Evolutionary conservation across 2,113 vertebrate genomes (phyloP), one percentile per base, ranked within the genome.

Genomic region (Anser cygnoides): DNA sequence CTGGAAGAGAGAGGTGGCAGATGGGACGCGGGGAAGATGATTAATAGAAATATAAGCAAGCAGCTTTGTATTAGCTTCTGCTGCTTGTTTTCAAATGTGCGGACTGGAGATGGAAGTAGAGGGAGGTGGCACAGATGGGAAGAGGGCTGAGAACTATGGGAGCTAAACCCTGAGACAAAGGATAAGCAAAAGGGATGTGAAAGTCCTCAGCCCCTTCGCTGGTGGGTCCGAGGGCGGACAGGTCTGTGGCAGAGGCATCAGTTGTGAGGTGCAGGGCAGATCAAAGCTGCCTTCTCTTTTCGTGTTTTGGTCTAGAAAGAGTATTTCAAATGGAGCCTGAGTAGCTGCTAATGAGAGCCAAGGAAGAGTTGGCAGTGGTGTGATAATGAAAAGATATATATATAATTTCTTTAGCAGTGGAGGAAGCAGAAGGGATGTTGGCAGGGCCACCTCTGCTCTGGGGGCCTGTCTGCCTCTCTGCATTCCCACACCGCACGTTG

Each of bases 1-100:
- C 8, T 52, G 46, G 59, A 49, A 62, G 31, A 62, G n/a, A 68
- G 84, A 73, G 28, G 79, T 58, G 68, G 62, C 93, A 97, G 96
- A 95, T 75, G 93, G 95, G 66, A 55, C 0, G 14, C 94, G 72
- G 21, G 43, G 54, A 92, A 90, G 68, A 71, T 49, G 61, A 92
- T 94, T 80, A 87, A 83, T 66, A 41, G 84, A 62, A 91, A 93
- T 73, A 35, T 1, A 61, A 91, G 26, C 74, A 55, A 86, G 50
- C n/a, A 92, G 35, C 73, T 55, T 50, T 71, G 12, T 33, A 22
- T 90, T 22, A 84, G 68, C 46, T 91, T 57, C 70, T 77, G 59
- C 72, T 86, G 44, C 0, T 0, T 85, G 84, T 55, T 91, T 50
- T 67, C 62, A 68, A 71, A 55, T 21, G 43, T 70, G 72, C 1